These are phyloP conservation scores for Acrossocheilus wenchowensis DNA, from an alignment of 2,797 vertebrate species.

Conservation along the genomic window DNA sequence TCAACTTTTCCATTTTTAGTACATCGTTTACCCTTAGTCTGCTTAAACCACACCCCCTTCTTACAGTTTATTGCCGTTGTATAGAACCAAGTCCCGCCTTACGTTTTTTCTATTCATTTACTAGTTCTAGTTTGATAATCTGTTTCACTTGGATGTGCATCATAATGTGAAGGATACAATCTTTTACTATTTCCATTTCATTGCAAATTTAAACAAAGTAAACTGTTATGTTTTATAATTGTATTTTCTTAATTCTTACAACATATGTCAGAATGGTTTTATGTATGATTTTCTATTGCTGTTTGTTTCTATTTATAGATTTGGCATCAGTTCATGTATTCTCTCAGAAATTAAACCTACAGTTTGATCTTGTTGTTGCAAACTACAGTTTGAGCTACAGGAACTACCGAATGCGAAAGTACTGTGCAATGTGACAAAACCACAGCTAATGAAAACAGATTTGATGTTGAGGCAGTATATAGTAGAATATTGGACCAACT, in stretches of 20 bases:
- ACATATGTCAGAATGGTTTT: neutral
- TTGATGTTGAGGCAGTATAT: neutral
- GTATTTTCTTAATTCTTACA: neutral
- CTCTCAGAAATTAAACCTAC: neutral
- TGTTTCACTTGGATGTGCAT: neutral
- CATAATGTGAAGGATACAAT: neutral
- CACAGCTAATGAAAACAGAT: neutral
- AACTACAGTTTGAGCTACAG: neutral
- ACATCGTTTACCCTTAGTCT: neutral
- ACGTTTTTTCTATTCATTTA: neutral
- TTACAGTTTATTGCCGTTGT: neutral
- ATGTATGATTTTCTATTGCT: neutral
- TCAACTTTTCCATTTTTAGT: neutral
- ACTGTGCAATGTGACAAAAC: neutral
- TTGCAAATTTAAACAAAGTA: neutral
- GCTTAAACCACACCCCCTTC: neutral
- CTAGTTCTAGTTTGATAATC: neutral
- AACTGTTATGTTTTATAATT: neutral
- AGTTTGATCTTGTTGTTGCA: neutral
- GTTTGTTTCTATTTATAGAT: neutral
- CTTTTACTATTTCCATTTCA: neutral
- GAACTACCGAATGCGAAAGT: neutral
- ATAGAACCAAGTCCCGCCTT: neutral
- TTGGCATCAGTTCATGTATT: neutral
- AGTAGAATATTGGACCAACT: neutral